Evolutionary conservation across 2,797 vertebrate genomes (phyloP), one percentile per base, ranked within the genome.

Genomic region (Scolopax rusticola): DNA sequence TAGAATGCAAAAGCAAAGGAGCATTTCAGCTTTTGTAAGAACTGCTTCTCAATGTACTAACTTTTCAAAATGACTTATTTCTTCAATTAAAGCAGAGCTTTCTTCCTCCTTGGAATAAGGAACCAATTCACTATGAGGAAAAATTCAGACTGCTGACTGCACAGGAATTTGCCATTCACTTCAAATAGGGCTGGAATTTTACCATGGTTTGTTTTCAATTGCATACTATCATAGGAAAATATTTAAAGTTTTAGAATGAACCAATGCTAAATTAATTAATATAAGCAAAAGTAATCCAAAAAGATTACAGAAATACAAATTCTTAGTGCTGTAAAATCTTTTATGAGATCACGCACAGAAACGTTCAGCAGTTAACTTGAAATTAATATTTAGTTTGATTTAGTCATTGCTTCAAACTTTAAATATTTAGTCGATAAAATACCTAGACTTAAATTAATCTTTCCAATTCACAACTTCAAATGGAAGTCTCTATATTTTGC

Each of bases 361-460:
- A 78, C 54, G 75, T 40, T 71, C 90, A 81, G 27, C 0, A 75
- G 3, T 63, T 76, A 71, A 68, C 54, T 20, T 84, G 69, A 88
- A 92, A 84, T 60, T 33, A 84, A 20, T 77, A 89, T 77, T 94
- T 84, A 88, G 63, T 43, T 74, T 91, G 27, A 88, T 57, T 67
- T 54, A 80, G 90, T 43, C 12, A 73, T 4, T 76, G 41, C 67
- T 91, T 89, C 81, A 77, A 82, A 90, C 6, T 74, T 88, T 32
- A 88, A 91, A 60, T 84, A 93, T 89, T 89, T 92, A 82, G 17
- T n/a, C 36, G 54, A 23, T 51, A 86, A 78, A 85, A 94, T 25
- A 27, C 68, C 64, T 50, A 61, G 20, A 56, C 56, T 82, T 92
- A 84, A 84, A 54, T 80, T 74, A 75, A 84, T 36, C 56, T 45